Evolutionary conservation across 2,113 vertebrate genomes (phyloP), one percentile per base, ranked within the genome.

Genomic region (Phylloscopus trochilus): DNA sequence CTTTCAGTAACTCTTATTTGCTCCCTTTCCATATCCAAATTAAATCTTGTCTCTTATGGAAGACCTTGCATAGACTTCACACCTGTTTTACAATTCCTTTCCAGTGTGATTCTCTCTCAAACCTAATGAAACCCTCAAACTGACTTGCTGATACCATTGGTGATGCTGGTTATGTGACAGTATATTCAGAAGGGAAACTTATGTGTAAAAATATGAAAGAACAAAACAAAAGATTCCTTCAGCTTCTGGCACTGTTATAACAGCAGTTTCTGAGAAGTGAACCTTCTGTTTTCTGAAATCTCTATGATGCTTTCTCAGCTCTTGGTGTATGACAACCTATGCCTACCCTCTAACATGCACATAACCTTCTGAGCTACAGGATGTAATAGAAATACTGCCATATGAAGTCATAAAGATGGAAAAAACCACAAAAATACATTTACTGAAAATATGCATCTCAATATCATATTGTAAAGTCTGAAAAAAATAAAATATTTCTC

Each of bases 11-110:
- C 35, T 76, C 58, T 52, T n/a, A 66, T 92, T 86, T 89, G 28
- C 37, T 86, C 63, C 20, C 26, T 92, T 86, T 80, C 89, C 72
- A 89, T 90, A 89, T 28, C 46, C 89, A 90, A 83, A 96, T 92
- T 93, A 95, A 80, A 83, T 69, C 46, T 80, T 20, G 51, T 27
- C 59, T 83, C 23, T 93, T 74, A 77, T 24, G 20, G 55, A 88
- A 92, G 72, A 83, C 24, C 70, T 93, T 83, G 59, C 30, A 37
- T 58, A 76, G 70, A 37, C 24, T 68, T 77, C 52, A 70, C 46
- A 77, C 28, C 37, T 73, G 49, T 83, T 81, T 80, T 51, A 46
- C 10, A 63, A 18, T 77, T 90, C 28, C 41, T 85, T 76, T 58
- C 24, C n/a, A 49, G 18, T 7, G 8, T 70, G 56, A 55, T 87